Conservation (phyloP, 2,888 invertebrate genomes). For the Campoplex capitator region DNA sequence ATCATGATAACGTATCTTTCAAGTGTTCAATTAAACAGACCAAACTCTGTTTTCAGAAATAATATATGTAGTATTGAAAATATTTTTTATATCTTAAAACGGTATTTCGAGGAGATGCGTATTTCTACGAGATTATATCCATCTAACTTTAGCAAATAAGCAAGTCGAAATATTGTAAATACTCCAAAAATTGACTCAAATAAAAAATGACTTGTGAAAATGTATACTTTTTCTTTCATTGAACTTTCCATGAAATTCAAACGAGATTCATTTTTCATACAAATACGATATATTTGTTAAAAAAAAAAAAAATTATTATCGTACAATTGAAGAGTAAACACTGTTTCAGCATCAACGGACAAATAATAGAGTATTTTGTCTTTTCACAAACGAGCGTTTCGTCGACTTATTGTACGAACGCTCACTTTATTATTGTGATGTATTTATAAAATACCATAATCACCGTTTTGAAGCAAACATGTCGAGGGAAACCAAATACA, state of each 20-base stretch:
- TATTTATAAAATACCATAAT: constrained; percentile 6
- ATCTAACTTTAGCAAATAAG: constrained; percentile 14
- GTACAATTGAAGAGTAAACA: constrained; percentile 47
- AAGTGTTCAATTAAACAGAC: constrained; percentile 48
- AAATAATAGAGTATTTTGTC: not conserved
- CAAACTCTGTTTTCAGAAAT: constrained; percentile 48
- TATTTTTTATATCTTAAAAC: constrained; percentile 63
- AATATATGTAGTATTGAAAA: constrained; percentile 18
- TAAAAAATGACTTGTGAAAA: not conserved
- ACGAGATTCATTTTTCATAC: not conserved
- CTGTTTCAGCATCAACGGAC: constrained; percentile 45
- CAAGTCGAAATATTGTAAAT: constrained; percentile 53
- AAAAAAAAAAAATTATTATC: constrained; percentile 36
- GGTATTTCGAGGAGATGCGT: constrained; percentile 57
- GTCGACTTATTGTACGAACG: constrained; percentile 26
- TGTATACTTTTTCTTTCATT: not conserved
- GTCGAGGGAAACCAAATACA: not conserved
- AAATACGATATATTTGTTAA: constrained; percentile 35
- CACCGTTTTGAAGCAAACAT: not conserved
- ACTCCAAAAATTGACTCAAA: constrained; percentile 36
- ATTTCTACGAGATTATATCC: constrained; percentile 52
- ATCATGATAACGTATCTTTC: constrained; percentile 14
- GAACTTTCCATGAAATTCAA: not conserved
- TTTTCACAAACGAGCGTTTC: not conserved
- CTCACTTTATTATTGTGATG: not conserved